Conservation (phyloP, 2,888 invertebrate species). For the Drosophila birchii region DNA sequence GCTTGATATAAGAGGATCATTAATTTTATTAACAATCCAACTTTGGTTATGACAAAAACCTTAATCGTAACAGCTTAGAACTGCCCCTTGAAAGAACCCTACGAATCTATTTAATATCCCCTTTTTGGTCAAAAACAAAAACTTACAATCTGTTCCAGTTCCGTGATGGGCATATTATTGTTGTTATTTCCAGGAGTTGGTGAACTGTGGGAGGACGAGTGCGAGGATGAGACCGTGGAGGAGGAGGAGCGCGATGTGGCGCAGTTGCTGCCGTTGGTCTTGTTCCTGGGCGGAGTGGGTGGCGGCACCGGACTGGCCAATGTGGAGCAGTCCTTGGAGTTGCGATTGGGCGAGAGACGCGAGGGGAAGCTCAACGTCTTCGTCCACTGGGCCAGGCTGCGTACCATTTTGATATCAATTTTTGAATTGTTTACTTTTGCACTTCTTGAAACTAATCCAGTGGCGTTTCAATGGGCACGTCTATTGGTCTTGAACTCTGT, state of each 20-base stretch:
- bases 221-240: constrained; percentile 82
- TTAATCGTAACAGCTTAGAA: neutral
- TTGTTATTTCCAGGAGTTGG: constrained; percentile 84
- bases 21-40: neutral
- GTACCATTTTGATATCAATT: constrained; percentile 88
- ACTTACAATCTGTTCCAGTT: constrained; percentile 90
- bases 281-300: constrained; percentile 87
- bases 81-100: too few relatives aligned
- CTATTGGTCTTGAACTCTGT: constrained; percentile 12
- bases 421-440: constrained; percentile 26
- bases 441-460: constrained; percentile 63
- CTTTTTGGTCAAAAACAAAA: neutral
- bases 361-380: constrained; percentile 95
- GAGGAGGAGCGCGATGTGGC: constrained; percentile 86
- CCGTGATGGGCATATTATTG: constrained; percentile 87
- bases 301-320: constrained; percentile 84
- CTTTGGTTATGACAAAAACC: neutral
- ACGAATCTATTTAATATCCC: too few relatives aligned
- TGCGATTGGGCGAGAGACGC: constrained; percentile 92
- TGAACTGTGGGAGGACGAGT: constrained; percentile 78
- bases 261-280: constrained; percentile 85
- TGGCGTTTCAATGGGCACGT: constrained; percentile 61
- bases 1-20: neutral
- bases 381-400: constrained; percentile 95
- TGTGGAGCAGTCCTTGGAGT: constrained; percentile 88